These are phyloP conservation scores for Tolypeutes matacus DNA, from an alignment of 2,797 vertebrate genomes.

Conservation along the genomic window DNA sequence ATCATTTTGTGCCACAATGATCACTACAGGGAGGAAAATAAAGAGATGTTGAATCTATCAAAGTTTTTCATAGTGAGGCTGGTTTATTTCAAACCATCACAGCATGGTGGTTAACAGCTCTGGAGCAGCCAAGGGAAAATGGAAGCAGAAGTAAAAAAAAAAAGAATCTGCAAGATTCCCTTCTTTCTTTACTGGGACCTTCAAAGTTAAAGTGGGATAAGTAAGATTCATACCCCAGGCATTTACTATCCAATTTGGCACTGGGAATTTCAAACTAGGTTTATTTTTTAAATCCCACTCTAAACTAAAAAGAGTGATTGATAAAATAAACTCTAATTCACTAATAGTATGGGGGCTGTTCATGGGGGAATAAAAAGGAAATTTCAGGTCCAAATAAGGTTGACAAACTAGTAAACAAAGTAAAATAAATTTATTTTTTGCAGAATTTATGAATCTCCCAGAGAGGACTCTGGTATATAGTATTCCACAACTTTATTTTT, in stretches of 20 bases:
- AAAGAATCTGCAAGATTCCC: constrained; percentile 58
- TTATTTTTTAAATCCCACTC: constrained; percentile 20
- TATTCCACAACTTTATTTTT: neutral
- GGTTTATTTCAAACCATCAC: constrained; percentile 84
- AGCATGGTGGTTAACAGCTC: constrained; percentile 76
- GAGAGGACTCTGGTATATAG: neutral
- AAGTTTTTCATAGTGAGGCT: constrained; percentile 82
- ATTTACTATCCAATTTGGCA: constrained; percentile 61
- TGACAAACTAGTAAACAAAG: neutral
- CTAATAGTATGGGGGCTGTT: neutral
- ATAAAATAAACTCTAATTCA: constrained; percentile 49
- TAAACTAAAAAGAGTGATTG: constrained; percentile 6
- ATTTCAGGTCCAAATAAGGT: neutral
- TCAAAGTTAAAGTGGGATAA: constrained; percentile 70
- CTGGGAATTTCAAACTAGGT: constrained; percentile 58
- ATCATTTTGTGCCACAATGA: constrained; percentile 83
- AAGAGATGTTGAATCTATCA: constrained; percentile 84
- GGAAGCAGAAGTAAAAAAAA: constrained; percentile 71
- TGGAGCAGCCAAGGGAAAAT: constrained; percentile 68
- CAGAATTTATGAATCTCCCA: neutral
- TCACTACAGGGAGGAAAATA: constrained; percentile 84
- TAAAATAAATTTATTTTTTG: neutral
- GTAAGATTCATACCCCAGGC: constrained; percentile 68
- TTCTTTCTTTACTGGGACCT: constrained; percentile 73
- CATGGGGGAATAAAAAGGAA: neutral